These are phyloP conservation scores for Pyrrhia umbra DNA, from an alignment of 2,888 invertebrate species.

Conservation along the genomic window DNA sequence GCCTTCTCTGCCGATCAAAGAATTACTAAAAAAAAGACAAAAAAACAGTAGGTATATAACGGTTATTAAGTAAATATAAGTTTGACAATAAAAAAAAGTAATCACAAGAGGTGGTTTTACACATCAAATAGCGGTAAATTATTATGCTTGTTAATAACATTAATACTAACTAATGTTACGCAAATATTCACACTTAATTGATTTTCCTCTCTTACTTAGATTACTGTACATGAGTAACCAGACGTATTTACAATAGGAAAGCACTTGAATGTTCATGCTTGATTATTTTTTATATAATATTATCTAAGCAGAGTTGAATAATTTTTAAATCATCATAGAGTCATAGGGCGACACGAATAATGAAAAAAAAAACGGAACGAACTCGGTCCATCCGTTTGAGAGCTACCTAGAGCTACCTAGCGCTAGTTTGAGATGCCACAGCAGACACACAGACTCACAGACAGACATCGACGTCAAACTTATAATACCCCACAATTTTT, in stretches of 20 bases:
- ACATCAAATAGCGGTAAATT: slow-evolving; percentile 35
- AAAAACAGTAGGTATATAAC: slow-evolving; percentile 6
- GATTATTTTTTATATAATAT: not conserved
- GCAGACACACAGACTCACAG: too few relatives aligned
- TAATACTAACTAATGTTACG: slow-evolving; percentile 25
- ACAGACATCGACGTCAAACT: too few relatives aligned
- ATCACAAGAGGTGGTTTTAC: slow-evolving; percentile 4
- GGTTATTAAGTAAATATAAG: not conserved
- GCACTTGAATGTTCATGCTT: not conserved
- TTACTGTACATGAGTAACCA: slow-evolving; percentile 35
- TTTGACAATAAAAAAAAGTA: not conserved
- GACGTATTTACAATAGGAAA: not conserved
- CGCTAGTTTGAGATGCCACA: too few relatives aligned
- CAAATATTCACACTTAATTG: slow-evolving; percentile 35
- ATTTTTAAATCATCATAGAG: too few relatives aligned
- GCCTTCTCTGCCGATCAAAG: too few relatives aligned
- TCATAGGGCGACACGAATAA: too few relatives aligned
- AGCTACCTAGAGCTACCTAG: too few relatives aligned
- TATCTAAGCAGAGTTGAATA: too few relatives aligned
- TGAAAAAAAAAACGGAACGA: too few relatives aligned
- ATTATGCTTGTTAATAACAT: slow-evolving; percentile 30
- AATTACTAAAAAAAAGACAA: not conserved
- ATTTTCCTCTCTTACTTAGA: slow-evolving; percentile 23
- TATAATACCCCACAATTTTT: too few relatives aligned
- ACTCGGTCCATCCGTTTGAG: too few relatives aligned